A percentile compares a stretch with the other conserved stretches of the same genome.
phyloP scores from a whole-genome alignment of 2,113 vertebrate genomes.

The Lethenteron reissneri region DNA sequence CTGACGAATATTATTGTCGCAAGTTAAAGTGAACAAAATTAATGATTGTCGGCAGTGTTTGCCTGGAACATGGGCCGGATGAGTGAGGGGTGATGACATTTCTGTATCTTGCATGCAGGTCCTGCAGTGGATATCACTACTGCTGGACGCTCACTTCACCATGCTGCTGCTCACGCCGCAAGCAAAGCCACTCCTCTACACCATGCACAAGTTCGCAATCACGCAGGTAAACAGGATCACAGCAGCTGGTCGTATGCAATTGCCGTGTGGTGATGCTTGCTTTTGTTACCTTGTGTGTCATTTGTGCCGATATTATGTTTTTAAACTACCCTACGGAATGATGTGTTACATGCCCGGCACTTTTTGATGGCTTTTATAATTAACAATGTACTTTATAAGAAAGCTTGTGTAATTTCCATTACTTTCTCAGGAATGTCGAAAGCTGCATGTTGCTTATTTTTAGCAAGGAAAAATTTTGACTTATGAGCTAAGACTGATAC shows the following conservation, averaged over 20 bases:
- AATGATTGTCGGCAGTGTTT: background rate
- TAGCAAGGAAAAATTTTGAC: too few species aligned
- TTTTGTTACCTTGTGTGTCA: background rate
- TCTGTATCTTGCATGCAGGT: conserved; percentile 26
- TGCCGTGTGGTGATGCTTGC: background rate
- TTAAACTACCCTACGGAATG: background rate
- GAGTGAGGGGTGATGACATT: background rate
- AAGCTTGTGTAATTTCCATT: too few species aligned
- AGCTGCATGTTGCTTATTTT: too few species aligned
- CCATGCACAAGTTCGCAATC: conserved; percentile 49
- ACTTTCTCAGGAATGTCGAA: too few species aligned
- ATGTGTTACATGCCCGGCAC: background rate
- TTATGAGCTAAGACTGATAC: too few species aligned
- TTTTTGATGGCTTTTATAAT: background rate
- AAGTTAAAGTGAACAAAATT: background rate
- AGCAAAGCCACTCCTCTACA: conserved; percentile 39
- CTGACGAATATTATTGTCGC: background rate
- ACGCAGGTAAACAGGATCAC: conserved; percentile 40
- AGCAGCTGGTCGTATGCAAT: background rate
- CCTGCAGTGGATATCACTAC: conserved; percentile 74
- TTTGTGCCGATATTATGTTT: background rate
- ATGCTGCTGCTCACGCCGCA: conserved; percentile 68
- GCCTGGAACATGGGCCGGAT: background rate
- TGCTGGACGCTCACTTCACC: conserved; percentile 77
- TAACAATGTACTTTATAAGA: too few species aligned